These are phyloP conservation scores for Drosophila mimica DNA, from an alignment of 2,888 invertebrate genomes.

Conservation along the genomic window DNA sequence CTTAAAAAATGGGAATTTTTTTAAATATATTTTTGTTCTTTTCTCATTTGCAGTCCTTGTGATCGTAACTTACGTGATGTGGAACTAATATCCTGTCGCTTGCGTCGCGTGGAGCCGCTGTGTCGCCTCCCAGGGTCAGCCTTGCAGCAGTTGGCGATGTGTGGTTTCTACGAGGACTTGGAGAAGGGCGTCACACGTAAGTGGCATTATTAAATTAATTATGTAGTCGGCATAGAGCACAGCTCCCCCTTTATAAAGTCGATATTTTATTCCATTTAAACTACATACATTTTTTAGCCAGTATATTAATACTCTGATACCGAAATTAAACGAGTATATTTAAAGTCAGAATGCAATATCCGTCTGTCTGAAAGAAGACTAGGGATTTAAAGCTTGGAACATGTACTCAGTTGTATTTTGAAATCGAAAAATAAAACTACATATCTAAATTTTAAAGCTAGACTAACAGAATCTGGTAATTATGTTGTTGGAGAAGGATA, in stretches of 20 bases:
- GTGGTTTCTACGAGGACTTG: constrained; percentile 91
- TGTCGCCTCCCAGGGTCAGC: constrained; percentile 89
- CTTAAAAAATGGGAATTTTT: not conserved
- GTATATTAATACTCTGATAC: not conserved
- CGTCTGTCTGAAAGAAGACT: not conserved
- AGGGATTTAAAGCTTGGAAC: not conserved
- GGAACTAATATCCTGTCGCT: constrained; percentile 89
- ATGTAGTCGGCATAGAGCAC: constrained; percentile 14
- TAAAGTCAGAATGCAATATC: not conserved
- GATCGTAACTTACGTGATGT: constrained; percentile 91
- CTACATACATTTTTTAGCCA: not conserved
- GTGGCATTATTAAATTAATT: constrained; percentile 81
- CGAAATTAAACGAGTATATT: not conserved
- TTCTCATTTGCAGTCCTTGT: constrained; percentile 86
- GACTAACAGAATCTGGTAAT: not conserved
- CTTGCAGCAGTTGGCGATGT: constrained; percentile 90
- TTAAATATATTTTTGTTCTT: not conserved
- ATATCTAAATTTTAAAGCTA: not conserved
- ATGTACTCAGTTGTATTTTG: not conserved
- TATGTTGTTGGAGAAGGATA: not conserved
- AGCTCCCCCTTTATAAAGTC: not conserved
- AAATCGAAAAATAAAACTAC: not conserved
- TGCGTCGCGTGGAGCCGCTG: constrained; percentile 88
- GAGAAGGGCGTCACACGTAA: constrained; percentile 92
- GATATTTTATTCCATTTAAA: constrained; percentile 4